Conservation (phyloP, 2,888 invertebrate genomes). For the Drosophila gaucha region DNA sequence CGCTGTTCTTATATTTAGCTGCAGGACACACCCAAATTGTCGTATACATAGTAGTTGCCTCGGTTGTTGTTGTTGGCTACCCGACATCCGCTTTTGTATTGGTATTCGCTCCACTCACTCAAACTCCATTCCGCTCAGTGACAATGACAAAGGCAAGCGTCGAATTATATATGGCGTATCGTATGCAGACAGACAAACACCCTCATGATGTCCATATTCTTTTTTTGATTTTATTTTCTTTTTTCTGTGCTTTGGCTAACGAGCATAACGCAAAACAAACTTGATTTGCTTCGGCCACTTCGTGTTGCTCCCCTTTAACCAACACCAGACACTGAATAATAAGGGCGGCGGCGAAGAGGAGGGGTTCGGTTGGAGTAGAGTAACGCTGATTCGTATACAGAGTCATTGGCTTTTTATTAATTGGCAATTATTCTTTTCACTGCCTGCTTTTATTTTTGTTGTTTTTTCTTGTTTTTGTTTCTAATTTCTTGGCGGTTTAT, state of each 20-base stretch:
- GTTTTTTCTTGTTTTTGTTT: slow-evolving; percentile 31
- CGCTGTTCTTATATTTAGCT: slow-evolving; percentile 13
- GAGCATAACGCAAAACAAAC: slow-evolving; percentile 61
- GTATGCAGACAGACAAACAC: slow-evolving; percentile 64
- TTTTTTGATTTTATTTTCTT: slow-evolving; percentile 6
- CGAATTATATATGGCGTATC: slow-evolving; percentile 58
- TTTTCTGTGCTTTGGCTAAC: slow-evolving; percentile 33
- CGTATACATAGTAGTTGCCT: slow-evolving; percentile 10
- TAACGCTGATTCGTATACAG: slow-evolving; percentile 29
- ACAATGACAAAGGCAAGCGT: slow-evolving; percentile 56
- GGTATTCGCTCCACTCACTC: slow-evolving; percentile 48
- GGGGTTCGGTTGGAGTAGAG: slow-evolving; percentile 13
- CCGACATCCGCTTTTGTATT: slow-evolving; percentile 49
- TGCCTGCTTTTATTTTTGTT: slow-evolving; percentile 27
- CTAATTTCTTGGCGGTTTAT: slow-evolving; percentile 45
- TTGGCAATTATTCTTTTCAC: slow-evolving; percentile 71
- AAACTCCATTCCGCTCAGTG: slow-evolving; percentile 28
- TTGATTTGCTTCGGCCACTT: slow-evolving; percentile 60
- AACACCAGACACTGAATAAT: neutral
- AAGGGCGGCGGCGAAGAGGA: neutral
- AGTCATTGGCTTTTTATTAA: slow-evolving; percentile 70
- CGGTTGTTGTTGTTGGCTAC: slow-evolving; percentile 28
- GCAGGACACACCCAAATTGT: slow-evolving; percentile 56
- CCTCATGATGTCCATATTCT: slow-evolving; percentile 56
- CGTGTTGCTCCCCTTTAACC: slow-evolving; percentile 10